Percentiles rank a stretch among this genome's conserved stretches.
Evolutionary conservation across 2,113 vertebrate species (phyloP).

Genomic region (Eublepharis macularius): DNA sequence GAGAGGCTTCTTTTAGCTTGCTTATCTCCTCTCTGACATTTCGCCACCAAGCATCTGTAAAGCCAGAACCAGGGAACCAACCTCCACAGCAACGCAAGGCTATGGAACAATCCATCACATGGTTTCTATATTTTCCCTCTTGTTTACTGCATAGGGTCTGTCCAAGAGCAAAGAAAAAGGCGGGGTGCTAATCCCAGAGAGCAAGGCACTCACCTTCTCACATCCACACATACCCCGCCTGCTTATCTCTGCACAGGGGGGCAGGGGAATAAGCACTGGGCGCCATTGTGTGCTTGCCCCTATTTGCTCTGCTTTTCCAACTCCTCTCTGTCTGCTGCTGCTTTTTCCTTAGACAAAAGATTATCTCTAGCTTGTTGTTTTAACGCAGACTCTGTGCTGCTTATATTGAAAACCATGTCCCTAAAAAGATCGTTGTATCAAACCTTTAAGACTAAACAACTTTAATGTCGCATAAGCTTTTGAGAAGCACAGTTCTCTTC

Average conservation of each 20-base stretch:
- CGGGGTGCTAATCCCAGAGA: conserved; percentile 63
- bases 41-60: conserved; percentile 62
- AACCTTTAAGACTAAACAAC: too few relatives aligned
- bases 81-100: conserved; percentile 61
- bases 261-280: neutral
- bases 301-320: neutral
- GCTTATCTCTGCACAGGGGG: conserved; percentile 26
- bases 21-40: conserved; percentile 75
- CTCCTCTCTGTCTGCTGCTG: neutral
- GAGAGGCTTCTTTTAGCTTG: conserved; percentile 64
- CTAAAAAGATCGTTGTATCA: too few relatives aligned
- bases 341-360: neutral
- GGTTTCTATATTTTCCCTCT: conserved; percentile 70
- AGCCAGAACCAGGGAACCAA: conserved; percentile 65
- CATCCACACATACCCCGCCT: conserved; percentile 46
- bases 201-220: conserved; percentile 56
- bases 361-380: conserved; percentile 5
- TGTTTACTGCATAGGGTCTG: conserved; percentile 63
- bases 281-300: conserved; percentile 11
- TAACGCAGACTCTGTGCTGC: neutral
- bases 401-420: neutral
- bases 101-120: conserved; percentile 71
- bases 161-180: conserved; percentile 61
- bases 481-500: too few relatives aligned
- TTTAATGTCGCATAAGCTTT: too few relatives aligned